Conservation (phyloP, 2,888 invertebrate genomes). For the Selenia dentaria region DNA sequence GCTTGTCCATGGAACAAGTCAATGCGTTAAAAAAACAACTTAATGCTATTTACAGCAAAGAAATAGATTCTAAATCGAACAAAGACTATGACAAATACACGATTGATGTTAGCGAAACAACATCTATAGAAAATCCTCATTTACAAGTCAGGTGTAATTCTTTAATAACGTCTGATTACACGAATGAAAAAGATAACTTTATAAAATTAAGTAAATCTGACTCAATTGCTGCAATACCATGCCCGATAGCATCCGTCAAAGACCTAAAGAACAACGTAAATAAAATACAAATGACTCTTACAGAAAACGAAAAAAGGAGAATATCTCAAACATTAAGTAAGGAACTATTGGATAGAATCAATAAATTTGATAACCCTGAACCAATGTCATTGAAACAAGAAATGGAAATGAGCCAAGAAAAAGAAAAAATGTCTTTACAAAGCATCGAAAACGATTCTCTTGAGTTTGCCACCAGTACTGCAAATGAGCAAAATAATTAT, state of each 20-base stretch:
- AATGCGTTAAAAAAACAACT: constrained; percentile 91
- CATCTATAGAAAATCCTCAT: constrained; percentile 57
- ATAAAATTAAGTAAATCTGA: constrained; percentile 78
- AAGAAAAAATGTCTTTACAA: constrained; percentile 25
- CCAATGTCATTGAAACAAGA: constrained; percentile 72
- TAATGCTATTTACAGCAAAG: constrained; percentile 91
- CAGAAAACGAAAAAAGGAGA: constrained; percentile 89
- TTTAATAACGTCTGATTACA: constrained; percentile 70
- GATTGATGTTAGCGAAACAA: constrained; percentile 84
- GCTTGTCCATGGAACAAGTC: constrained; percentile 93
- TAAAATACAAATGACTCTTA: constrained; percentile 78
- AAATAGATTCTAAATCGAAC: constrained; percentile 67
- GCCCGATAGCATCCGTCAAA: constrained; percentile 68
- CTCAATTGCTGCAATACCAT: constrained; percentile 83
- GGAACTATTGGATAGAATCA: constrained; percentile 88
- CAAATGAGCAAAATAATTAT: constrained; percentile 3
- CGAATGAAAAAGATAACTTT: constrained; percentile 60
- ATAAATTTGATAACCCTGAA: constrained; percentile 62
- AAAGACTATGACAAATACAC: constrained; percentile 80
- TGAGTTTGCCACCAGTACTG: neutral
- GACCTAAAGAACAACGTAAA: constrained; percentile 77
- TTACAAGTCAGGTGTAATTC: constrained; percentile 86
- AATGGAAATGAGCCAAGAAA: constrained; percentile 84
- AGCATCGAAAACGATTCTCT: constrained; percentile 14
- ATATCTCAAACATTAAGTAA: constrained; percentile 89